These are phyloP conservation scores for Steromphala cineraria DNA, from an alignment of 2,888 invertebrate genomes.

Conservation along the genomic window DNA sequence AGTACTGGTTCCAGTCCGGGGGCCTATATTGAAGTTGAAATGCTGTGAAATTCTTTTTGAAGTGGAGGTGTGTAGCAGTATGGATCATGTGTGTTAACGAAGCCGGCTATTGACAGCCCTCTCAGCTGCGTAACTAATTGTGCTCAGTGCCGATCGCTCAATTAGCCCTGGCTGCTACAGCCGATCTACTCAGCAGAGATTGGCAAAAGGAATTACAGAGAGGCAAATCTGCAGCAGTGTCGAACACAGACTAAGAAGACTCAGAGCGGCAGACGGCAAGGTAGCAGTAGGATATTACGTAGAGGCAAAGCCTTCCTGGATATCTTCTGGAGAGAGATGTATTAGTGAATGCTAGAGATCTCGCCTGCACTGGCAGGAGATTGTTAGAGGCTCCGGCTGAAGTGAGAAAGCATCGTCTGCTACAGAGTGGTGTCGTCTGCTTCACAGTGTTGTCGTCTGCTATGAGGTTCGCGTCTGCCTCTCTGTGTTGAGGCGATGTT, in stretches of 20 bases:
- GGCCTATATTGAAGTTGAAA: neutral
- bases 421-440: conserved; percentile 11
- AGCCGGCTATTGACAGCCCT: conserved; percentile 6
- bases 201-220: neutral
- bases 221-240: neutral
- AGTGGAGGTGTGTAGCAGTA: conserved; percentile 2
- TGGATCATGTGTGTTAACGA: conserved; percentile 19
- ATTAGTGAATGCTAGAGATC: neutral
- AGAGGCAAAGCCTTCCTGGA: neutral
- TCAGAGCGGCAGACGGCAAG: neutral
- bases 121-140: conserved; percentile 17
- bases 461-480: no score
- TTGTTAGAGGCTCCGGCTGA: neutral
- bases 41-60: conserved; percentile 8
- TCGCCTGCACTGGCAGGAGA: neutral
- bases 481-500: no score
- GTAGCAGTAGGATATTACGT: conserved; percentile 4
- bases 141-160: conserved; percentile 20
- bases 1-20: no score
- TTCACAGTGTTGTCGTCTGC: neutral
- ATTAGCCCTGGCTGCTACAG: conserved; percentile 6
- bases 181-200: conserved; percentile 16
- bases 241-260: neutral
- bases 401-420: conserved; percentile 7
- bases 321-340: neutral